phyloP scores from a whole-genome alignment of 1,140 invertebrate species.

The Macrostomum lignano region DNA sequence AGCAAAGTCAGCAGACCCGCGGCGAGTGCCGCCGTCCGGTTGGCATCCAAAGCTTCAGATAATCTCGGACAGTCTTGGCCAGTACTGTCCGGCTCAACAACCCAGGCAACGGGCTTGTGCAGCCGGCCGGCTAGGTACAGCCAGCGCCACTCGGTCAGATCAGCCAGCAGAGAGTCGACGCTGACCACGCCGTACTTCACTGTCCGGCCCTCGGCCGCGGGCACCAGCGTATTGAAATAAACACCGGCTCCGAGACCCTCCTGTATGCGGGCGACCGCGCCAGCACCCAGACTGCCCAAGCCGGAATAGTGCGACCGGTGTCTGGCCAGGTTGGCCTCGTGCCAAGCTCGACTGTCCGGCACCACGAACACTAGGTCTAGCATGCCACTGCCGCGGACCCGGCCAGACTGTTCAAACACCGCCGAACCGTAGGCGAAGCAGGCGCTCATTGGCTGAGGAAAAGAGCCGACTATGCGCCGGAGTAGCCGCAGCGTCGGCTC shows the following conservation, averaged over 20 bases:
- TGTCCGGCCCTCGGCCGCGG: not conserved
- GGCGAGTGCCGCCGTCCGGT: no score
- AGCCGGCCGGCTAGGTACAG: constrained; percentile 4
- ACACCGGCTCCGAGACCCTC: not conserved
- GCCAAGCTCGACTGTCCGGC: not conserved
- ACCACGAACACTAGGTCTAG: constrained; percentile 4
- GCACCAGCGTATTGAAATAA: not conserved
- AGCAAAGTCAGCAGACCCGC: no score
- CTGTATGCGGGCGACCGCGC: no score
- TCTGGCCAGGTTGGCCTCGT: not conserved
- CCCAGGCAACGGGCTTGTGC: constrained; percentile 5
- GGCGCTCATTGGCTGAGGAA: no score
- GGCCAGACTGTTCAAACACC: constrained; percentile 1
- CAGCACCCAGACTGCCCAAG: no score
- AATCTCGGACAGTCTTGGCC: no score
- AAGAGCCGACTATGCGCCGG: no score
- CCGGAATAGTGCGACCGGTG: constrained; percentile 1
- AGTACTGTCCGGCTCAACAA: not conserved
- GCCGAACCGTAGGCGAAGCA: constrained; percentile 5
- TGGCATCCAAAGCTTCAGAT: no score
- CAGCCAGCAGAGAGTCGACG: not conserved
- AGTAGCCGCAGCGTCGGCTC: no score
- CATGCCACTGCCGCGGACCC: not conserved
- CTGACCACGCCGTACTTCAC: constrained; percentile 4
- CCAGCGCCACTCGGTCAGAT: constrained; percentile 1